Percentiles rank a stretch among this genome's conserved stretches.
Conservation (phyloP, 1,140 invertebrate genomes). For the Eumaeus atala region DNA sequence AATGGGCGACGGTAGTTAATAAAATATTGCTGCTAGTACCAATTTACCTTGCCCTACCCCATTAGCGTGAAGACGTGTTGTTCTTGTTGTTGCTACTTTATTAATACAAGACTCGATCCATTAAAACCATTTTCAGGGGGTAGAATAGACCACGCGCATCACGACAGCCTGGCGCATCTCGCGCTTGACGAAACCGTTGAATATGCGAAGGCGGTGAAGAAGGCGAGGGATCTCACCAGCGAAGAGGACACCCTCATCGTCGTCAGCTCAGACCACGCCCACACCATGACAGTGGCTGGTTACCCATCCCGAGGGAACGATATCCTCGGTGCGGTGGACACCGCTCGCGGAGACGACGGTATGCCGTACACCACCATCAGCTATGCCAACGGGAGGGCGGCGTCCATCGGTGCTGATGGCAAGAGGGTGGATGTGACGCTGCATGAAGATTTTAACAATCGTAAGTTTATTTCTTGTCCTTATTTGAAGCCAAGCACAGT, state of each 20-base stretch:
- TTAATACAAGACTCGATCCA: neutral
- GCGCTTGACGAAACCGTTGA: slow-evolving; percentile 83
- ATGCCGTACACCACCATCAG: slow-evolving; percentile 83
- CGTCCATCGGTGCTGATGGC: slow-evolving; percentile 38
- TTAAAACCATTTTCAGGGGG: slow-evolving; percentile 63
- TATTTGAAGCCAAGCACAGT: too few relatives aligned
- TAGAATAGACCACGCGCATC: slow-evolving; percentile 84
- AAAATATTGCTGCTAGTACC: too few relatives aligned
- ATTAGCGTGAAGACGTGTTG: too few relatives aligned
- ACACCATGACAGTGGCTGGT: slow-evolving; percentile 80
- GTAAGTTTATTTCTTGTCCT: slow-evolving; percentile 29
- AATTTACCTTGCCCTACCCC: too few relatives aligned
- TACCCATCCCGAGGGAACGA: slow-evolving; percentile 82
- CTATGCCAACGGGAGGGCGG: slow-evolving; percentile 81
- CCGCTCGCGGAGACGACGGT: slow-evolving; percentile 72
- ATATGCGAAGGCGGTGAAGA: slow-evolving; percentile 79
- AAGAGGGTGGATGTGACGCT: slow-evolving; percentile 49
- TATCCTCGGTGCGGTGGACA: slow-evolving; percentile 76
- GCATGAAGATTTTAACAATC: slow-evolving; percentile 39
- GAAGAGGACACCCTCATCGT: slow-evolving; percentile 79
- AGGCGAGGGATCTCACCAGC: slow-evolving; percentile 75
- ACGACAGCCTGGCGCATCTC: slow-evolving; percentile 77
- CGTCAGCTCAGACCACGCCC: slow-evolving; percentile 82
- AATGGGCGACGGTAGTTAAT: too few relatives aligned
- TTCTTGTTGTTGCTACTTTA: too few relatives aligned